These are phyloP conservation scores for Meles meles DNA, from an alignment of 2,113 vertebrate genomes.

Conservation along the genomic window DNA sequence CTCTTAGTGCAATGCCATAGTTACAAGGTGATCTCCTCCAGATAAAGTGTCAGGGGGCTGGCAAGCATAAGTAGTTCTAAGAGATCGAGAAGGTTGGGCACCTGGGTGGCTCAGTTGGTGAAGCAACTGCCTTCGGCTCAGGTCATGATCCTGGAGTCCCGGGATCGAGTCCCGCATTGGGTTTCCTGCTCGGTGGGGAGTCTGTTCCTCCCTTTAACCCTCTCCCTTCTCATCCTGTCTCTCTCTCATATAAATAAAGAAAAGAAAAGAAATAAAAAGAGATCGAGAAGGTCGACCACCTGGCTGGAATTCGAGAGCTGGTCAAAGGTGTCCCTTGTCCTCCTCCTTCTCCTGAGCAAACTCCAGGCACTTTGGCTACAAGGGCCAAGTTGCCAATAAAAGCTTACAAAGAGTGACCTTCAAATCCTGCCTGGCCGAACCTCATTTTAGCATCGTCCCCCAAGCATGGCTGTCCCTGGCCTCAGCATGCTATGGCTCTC, in stretches of 20 bases:
- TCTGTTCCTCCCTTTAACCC: too few species aligned
- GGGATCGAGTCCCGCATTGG: too few species aligned
- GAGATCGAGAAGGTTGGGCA: fast-evolving
- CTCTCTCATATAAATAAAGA: too few species aligned
- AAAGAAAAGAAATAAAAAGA: neutral
- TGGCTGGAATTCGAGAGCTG: neutral
- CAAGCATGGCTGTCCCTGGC: neutral
- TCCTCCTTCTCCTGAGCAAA: neutral
- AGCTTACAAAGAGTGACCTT: fast-evolving
- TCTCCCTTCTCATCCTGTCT: too few species aligned
- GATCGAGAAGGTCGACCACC: fast-evolving
- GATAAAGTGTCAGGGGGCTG: fast-evolving
- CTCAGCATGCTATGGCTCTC: neutral
- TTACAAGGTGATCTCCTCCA: neutral
- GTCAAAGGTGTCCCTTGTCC: neutral
- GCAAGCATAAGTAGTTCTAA: fast-evolving
- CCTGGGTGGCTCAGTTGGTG: neutral
- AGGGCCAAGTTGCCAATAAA: neutral
- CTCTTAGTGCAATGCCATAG: neutral
- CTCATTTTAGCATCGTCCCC: too few species aligned
- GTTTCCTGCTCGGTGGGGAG: too few species aligned
- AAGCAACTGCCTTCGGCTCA: too few species aligned
- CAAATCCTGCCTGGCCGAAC: neutral
- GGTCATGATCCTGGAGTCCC: too few species aligned
- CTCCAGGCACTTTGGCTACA: fast-evolving